phyloP scores from a whole-genome alignment of 2,888 invertebrate species.

The Coremacera marginata region DNA sequence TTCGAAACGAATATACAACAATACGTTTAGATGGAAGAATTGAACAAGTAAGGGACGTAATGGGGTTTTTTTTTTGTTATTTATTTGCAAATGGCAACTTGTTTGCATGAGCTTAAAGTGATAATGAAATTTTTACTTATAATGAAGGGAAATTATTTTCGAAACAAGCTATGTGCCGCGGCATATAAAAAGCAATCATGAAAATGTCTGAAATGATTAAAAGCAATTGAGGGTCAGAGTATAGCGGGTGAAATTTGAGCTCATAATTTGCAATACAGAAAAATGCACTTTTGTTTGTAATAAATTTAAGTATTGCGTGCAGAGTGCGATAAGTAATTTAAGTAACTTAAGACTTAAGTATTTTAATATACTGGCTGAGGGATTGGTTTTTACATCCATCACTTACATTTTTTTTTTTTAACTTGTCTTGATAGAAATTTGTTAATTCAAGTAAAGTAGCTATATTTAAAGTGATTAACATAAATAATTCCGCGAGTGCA shows the following conservation, averaged over 20 bases:
- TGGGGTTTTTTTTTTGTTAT: background rate
- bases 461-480: too few relatives aligned
- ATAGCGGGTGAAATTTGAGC: background rate
- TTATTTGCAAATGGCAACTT: constrained; percentile 4
- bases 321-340: too few relatives aligned
- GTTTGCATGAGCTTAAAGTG: constrained; percentile 43
- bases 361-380: too few relatives aligned
- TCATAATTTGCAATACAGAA: background rate
- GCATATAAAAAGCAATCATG: background rate
- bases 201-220: background rate
- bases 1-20: constrained; percentile 20
- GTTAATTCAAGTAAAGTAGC: too few relatives aligned
- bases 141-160: background rate
- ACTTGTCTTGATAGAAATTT: too few relatives aligned
- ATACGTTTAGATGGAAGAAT: background rate
- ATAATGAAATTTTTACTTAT: background rate
- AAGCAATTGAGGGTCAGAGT: background rate
- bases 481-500: too few relatives aligned
- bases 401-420: too few relatives aligned
- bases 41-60: background rate
- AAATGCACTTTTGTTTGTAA: background rate
- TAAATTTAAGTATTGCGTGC: too few relatives aligned
- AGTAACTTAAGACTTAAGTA: too few relatives aligned
- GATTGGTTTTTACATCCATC: too few relatives aligned
- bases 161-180: background rate